A percentile compares a stretch with the other conserved stretches of the same genome.
Evolutionary conservation across 2,797 vertebrate genomes (phyloP).

Genomic region (Benthosema pterotum): DNA sequence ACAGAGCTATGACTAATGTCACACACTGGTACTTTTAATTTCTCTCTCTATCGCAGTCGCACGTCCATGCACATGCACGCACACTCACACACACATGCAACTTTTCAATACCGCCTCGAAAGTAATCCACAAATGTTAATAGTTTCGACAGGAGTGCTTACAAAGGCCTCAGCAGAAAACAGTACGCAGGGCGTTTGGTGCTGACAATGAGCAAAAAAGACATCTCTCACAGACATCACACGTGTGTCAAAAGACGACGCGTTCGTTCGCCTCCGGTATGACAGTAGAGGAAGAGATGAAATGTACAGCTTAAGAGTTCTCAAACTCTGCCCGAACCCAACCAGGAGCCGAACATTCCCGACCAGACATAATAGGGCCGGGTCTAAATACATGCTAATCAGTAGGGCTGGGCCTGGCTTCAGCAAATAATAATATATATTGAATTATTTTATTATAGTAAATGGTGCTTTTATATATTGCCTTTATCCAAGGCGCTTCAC

Average conservation of each 20-base stretch:
- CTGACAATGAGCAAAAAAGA: constrained; percentile 46
- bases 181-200: constrained; percentile 50
- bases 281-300: constrained; percentile 20
- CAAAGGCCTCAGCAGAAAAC: constrained; percentile 49
- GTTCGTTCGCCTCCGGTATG: constrained; percentile 41
- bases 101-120: neutral
- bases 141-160: constrained; percentile 75
- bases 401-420: too few relatives aligned
- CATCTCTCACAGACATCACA: constrained; percentile 47
- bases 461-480: too few relatives aligned
- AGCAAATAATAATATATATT: too few relatives aligned
- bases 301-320: too few relatives aligned
- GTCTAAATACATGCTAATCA: too few relatives aligned
- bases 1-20: constrained; percentile 30
- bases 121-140: constrained; percentile 71
- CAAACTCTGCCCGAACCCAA: too few relatives aligned
- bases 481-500: too few relatives aligned
- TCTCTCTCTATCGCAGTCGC: neutral
- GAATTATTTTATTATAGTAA: too few relatives aligned
- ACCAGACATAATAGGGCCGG: too few relatives aligned
- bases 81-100: too few relatives aligned
- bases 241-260: constrained; percentile 54
- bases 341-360: too few relatives aligned
- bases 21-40: constrained; percentile 2
- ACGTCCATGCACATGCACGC: too few relatives aligned